Percentiles rank a stretch among this genome's conserved stretches.
Conservation (phyloP, 2,888 invertebrate genomes). For the Drosophila hawaiiensis region DNA sequence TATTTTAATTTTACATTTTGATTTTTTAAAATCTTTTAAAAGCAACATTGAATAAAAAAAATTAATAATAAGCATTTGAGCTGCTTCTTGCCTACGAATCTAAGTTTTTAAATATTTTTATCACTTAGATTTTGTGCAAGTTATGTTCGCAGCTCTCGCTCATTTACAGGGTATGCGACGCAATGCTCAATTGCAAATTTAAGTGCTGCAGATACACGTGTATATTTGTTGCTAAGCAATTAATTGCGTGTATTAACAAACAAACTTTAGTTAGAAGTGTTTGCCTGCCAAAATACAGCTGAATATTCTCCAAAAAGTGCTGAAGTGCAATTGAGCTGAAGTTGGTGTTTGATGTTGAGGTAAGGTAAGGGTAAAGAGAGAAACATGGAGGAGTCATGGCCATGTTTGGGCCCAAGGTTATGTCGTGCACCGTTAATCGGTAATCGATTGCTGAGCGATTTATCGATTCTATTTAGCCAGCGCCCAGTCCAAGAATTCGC, state of each 20-base stretch:
- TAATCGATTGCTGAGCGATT: slow-evolving; percentile 42
- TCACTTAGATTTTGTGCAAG: background rate
- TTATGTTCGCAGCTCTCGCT: background rate
- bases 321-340: slow-evolving; percentile 21
- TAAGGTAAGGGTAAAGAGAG: background rate
- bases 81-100: background rate
- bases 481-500: slow-evolving; percentile 29
- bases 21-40: background rate
- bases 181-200: slow-evolving; percentile 29
- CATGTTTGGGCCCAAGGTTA: slow-evolving; percentile 17
- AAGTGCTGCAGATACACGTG: slow-evolving; percentile 56
- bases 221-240: slow-evolving; percentile 33
- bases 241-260: slow-evolving; percentile 49
- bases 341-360: background rate
- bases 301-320: background rate
- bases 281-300: slow-evolving; percentile 30
- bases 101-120: background rate
- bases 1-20: background rate
- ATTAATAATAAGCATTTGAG: background rate
- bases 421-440: slow-evolving; percentile 20
- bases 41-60: background rate
- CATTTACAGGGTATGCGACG: slow-evolving; percentile 38
- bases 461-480: slow-evolving; percentile 34
- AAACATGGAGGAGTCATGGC: slow-evolving; percentile 14
- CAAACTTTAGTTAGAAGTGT: slow-evolving; percentile 1